These are phyloP conservation scores for Nerophis lumbriciformis DNA, from an alignment of 2,113 vertebrate species.

Conservation along the genomic window DNA sequence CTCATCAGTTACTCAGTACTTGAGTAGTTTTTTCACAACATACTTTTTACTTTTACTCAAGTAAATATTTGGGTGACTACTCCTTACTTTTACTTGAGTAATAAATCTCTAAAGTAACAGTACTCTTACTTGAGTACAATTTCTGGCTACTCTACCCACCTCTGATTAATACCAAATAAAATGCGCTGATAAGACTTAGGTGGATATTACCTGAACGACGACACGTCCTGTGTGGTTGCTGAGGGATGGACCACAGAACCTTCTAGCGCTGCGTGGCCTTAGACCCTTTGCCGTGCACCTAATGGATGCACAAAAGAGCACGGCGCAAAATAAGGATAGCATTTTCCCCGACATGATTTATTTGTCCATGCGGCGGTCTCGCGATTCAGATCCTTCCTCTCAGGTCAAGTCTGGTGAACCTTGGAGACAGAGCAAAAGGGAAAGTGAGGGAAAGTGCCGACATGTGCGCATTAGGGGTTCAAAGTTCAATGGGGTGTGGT, in stretches of 20 bases:
- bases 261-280: slow-evolving; percentile 16
- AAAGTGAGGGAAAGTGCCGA: background rate
- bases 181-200: too few species aligned
- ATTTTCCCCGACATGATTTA: slow-evolving; percentile 19
- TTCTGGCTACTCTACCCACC: too few species aligned
- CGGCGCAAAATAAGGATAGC: background rate
- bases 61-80: too few species aligned
- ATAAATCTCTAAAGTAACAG: too few species aligned
- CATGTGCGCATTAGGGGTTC: background rate
- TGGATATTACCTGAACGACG: slow-evolving; percentile 27
- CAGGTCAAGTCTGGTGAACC: slow-evolving; percentile 11
- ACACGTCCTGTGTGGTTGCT: slow-evolving; percentile 29
- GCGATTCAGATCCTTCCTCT: background rate
- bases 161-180: background rate
- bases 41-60: too few species aligned
- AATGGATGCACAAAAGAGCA: slow-evolving; percentile 28
- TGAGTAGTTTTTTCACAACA: too few species aligned
- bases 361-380: background rate
- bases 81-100: too few species aligned
- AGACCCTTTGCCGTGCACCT: background rate
- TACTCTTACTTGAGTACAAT: too few species aligned
- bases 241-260: slow-evolving; percentile 36
- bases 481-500: slow-evolving; percentile 39
- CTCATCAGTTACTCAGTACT: too few species aligned
- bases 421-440: slow-evolving; percentile 7